Conservation (phyloP, 2,797 vertebrate species). For the Pogoniulus pusillus region DNA sequence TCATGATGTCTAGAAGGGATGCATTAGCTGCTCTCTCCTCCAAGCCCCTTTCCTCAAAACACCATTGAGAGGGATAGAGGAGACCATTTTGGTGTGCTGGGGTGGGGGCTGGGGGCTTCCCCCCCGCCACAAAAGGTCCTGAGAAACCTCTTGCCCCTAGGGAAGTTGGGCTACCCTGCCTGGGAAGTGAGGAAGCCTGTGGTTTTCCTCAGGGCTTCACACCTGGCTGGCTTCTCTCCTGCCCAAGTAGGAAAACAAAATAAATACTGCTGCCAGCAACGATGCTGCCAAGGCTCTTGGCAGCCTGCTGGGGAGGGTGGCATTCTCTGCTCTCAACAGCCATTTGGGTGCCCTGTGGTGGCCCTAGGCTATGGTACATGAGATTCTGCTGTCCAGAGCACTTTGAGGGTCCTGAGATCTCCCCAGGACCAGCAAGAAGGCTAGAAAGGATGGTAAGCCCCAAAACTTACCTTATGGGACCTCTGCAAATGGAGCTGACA, state of each 20-base stretch:
- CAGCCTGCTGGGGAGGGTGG: background rate
- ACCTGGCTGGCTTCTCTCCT: conserved; percentile 22
- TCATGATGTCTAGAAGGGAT: background rate
- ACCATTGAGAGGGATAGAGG: background rate
- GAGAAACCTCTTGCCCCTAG: background rate
- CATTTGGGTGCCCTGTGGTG: background rate
- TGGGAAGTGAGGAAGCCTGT: background rate
- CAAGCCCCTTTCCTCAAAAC: background rate
- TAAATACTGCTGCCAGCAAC: conserved; percentile 14
- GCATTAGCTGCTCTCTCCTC: background rate
- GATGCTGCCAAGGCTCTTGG: background rate
- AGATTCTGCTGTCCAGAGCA: background rate
- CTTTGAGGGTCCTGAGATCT: background rate
- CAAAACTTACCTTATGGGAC: background rate
- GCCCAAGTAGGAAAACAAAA: background rate
- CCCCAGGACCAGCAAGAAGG: background rate
- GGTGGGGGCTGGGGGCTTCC: background rate
- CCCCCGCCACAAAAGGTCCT: background rate
- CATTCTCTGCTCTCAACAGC: background rate
- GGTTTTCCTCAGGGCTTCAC: conserved; percentile 32
- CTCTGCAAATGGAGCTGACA: background rate
- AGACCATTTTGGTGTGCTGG: background rate
- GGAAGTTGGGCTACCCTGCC: background rate
- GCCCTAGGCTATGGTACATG: background rate
- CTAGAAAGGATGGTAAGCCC: background rate